Percentiles rank a stretch among this genome's conserved stretches.
Conservation (phyloP, 2,888 invertebrate genomes). For the Iselma pallidipennis region DNA sequence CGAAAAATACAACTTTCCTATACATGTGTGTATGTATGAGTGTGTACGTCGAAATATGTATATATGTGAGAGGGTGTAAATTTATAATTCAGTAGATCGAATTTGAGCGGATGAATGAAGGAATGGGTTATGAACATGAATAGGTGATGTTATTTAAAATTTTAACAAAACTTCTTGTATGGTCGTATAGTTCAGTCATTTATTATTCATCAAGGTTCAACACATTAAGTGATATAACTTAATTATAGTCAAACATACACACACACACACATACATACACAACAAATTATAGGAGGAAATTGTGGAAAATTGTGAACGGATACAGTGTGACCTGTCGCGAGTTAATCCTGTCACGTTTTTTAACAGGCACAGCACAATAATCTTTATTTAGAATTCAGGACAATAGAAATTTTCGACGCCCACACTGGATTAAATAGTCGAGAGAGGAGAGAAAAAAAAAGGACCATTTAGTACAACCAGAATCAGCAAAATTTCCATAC, state of each 20-base stretch:
- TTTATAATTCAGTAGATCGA: no score
- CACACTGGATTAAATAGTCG: neutral
- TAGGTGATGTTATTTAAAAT: neutral
- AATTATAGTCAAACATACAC: neutral
- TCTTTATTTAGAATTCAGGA: no score
- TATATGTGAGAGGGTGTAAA: no score
- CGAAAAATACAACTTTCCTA: neutral
- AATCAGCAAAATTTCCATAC: no score
- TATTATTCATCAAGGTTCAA: no score
- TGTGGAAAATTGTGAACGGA: neutral
- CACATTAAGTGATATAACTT: neutral
- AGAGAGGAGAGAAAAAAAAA: neutral
- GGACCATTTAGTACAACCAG: no score
- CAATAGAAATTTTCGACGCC: neutral
- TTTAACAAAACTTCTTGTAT: no score
- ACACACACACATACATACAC: no score
- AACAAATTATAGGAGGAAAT: neutral
- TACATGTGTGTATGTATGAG: no score
- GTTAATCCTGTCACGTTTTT: neutral
- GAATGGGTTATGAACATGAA: no score
- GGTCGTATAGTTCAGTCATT: no score
- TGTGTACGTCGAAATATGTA: no score
- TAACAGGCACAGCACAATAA: neutral
- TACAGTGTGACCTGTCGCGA: neutral
- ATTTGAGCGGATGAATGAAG: neutral